Conservation (phyloP, 2,113 vertebrate species). For the Aptenodytes patagonicus region DNA sequence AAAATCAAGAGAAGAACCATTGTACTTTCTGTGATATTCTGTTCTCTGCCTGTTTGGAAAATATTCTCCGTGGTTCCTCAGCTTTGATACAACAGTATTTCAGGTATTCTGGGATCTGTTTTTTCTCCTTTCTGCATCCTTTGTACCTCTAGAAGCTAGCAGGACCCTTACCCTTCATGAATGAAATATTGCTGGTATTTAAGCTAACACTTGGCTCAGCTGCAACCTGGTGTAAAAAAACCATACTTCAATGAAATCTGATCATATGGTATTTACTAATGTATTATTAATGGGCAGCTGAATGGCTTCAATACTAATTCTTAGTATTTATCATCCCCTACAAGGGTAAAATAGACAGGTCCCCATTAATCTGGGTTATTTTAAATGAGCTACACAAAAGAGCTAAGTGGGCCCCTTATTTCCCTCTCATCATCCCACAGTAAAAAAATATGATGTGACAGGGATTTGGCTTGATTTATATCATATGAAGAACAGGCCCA, state of each 20-base stretch:
- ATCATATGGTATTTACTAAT: slow-evolving; percentile 45
- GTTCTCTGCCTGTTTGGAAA: not conserved
- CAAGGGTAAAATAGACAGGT: slow-evolving; percentile 2
- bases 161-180: not conserved
- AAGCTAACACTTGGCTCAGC: not conserved
- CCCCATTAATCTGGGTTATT: slow-evolving; percentile 34
- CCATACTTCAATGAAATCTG: not conserved
- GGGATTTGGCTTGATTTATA: not conserved
- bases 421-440: not conserved
- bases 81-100: not conserved
- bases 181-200: slow-evolving; percentile 25
- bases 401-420: not conserved
- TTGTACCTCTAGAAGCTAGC: not conserved
- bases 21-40: not conserved
- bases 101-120: not conserved
- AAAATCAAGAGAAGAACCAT: not conserved
- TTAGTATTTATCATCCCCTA: slow-evolving; percentile 10
- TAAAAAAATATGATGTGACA: not conserved
- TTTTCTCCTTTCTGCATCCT: not conserved
- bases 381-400: slow-evolving; percentile 13
- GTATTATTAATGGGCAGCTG: slow-evolving; percentile 21
- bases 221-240: not conserved
- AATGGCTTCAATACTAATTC: slow-evolving; percentile 12
- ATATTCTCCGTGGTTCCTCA: not conserved
- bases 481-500: not conserved